Base-by-base conservation (phyloP, 1,140 invertebrate genomes). In the Sarcophaga bullata region DNA sequence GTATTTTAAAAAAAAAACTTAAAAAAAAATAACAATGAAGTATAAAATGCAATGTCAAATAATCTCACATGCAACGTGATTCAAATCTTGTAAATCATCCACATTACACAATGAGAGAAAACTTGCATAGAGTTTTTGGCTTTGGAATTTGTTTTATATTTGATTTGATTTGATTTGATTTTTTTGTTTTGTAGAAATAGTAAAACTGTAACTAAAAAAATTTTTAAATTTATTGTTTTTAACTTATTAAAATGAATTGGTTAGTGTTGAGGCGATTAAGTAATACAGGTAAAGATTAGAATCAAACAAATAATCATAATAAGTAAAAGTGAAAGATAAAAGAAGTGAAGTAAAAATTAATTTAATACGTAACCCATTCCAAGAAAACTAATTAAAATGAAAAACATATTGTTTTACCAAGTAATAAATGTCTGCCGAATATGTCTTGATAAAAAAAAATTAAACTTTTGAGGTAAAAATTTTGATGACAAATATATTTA, bases 11-110 rank as follows among this genome's bases (percentile, higher is more conserved):
- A 72, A 82, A 83, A 78, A 47, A 82, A 83, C 80, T 75, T 54
- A 68, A 68, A 75, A 83, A 13, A 37, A 37, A 2, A 37, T n/a
- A n/a, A 73, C 83, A 87, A 87, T 89, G 88, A 86, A 87, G 88
- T 84, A 88, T 83, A 85, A 81, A 86, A 87, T 87, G 84, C 86
- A 88, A 84, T 85, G 85, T 90, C 86, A 85, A 86, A 85, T 85
- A 90, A 90, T 88, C 90, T 89, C 89, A 89, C 85, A 87, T 90
- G 89, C 86, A 90, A 89, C 88, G 89, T 90, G 89, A 89, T 87
- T 83, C 84, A 83, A 87, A 82, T 84, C n/a, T 37, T 47, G 7
- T 62, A 80, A 62, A 80, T 78, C 75, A 78, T 50, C 75, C 75
- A 78, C 75, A 86, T 90, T 90, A 90, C 89, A 90, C 89, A 89